Conservation (phyloP, 2,113 vertebrate species). For the Oreochromis niloticus region DNA sequence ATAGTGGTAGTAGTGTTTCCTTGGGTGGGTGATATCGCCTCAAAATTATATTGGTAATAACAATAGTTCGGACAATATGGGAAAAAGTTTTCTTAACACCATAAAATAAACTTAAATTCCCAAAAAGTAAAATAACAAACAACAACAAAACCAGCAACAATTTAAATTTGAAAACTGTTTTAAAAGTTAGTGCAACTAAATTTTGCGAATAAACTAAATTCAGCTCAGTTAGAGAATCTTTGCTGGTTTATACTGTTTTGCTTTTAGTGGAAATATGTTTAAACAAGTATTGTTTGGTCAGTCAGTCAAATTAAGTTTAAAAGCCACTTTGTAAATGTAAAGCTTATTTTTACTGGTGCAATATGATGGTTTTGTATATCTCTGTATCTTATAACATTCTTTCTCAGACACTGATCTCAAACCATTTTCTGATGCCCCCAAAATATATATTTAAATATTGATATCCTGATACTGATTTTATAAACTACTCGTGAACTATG, state of each 20-base stretch:
- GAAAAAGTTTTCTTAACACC: background rate
- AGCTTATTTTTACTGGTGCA: background rate
- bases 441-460: background rate
- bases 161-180: rapidly evolving
- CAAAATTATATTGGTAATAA: background rate
- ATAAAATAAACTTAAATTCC: background rate
- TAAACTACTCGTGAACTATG: background rate
- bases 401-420: background rate
- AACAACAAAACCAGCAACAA: background rate
- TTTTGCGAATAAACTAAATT: background rate
- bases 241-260: background rate
- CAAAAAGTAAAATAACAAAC: background rate
- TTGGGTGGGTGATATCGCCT: background rate
- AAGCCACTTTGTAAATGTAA: background rate
- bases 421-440: background rate
- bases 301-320: background rate
- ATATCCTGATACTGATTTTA: background rate
- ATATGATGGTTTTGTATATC: background rate
- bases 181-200: background rate
- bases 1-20: background rate
- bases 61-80: background rate
- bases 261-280: no score
- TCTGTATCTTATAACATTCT: background rate
- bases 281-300: background rate
- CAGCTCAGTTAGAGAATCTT: background rate